Conservation (phyloP, 2,888 invertebrate species). For the Pachydiplax longipennis region DNA sequence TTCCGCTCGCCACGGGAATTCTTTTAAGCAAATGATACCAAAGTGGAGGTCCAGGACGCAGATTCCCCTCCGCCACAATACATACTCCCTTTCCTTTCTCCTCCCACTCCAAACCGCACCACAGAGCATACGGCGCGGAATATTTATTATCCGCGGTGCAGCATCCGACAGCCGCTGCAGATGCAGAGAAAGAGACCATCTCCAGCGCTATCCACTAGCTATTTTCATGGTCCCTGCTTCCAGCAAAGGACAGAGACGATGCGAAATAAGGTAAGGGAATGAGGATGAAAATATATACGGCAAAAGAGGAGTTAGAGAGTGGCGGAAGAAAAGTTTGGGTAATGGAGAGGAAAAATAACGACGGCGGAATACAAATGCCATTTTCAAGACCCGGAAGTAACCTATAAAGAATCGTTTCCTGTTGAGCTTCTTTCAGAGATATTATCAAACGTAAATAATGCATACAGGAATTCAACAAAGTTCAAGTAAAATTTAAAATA, state of each 20-base stretch:
- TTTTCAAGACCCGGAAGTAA: too few relatives aligned
- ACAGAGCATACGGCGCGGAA: neutral
- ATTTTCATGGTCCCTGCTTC: neutral
- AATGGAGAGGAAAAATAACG: neutral
- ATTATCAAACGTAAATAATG: too few relatives aligned
- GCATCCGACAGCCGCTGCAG: neutral
- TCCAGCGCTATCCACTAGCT: neutral
- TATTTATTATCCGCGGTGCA: neutral
- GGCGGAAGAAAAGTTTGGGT: neutral
- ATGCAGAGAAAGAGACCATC: neutral
- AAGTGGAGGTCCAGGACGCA: too few relatives aligned
- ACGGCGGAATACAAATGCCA: too few relatives aligned
- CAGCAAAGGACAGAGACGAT: neutral
- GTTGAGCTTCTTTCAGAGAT: too few relatives aligned
- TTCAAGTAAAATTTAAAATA: too few relatives aligned
- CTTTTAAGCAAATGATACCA: neutral
- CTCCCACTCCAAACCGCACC: neutral
- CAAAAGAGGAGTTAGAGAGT: too few relatives aligned
- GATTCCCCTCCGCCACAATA: neutral
- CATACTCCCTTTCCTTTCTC: neutral
- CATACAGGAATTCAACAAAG: too few relatives aligned
- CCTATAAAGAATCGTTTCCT: too few relatives aligned
- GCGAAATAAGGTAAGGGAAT: neutral
- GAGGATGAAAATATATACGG: too few relatives aligned
- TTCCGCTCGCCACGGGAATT: neutral